Percentiles rank a stretch among this genome's conserved stretches.
Evolutionary conservation across 2,888 invertebrate species (phyloP).

Genomic region (Argyresthia goedartella): DNA sequence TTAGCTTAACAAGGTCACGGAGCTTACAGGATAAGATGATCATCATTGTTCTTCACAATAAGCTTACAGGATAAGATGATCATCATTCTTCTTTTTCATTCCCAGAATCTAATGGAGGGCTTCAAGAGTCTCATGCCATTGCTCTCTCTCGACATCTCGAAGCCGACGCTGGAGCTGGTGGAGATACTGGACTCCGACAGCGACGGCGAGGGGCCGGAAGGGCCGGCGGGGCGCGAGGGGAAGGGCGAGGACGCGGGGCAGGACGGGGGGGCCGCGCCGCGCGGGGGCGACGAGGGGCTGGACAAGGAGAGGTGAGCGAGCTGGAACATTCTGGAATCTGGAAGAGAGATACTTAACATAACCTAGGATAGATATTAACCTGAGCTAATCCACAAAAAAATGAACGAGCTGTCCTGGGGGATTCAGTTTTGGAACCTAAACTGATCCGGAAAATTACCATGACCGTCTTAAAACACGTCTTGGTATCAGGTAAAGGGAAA

Average conservation of each 20-base stretch:
- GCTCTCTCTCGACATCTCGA: constrained; percentile 28
- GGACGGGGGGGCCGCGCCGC: background rate
- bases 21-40: background rate
- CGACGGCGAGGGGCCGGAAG: constrained; percentile 28
- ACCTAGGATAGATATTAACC: background rate
- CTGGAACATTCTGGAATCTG: background rate
- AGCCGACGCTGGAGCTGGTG: constrained; percentile 34
- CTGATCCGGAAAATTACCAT: too few relatives aligned
- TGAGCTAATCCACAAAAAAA: background rate
- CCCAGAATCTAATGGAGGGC: constrained; percentile 36
- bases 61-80: background rate
- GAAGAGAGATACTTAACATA: background rate
- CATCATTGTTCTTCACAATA: background rate
- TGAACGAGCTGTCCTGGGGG: background rate
- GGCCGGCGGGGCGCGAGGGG: constrained; percentile 1
- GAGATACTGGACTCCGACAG: constrained; percentile 63
- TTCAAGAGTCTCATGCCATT: constrained; percentile 36
- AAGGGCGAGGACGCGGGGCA: background rate
- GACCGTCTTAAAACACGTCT: too few relatives aligned
- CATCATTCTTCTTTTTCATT: background rate
- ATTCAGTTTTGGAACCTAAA: too few relatives aligned
- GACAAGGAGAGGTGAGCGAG: constrained; percentile 28
- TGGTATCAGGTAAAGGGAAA: too few relatives aligned
- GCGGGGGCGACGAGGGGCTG: constrained; percentile 13
- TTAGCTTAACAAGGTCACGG: too few relatives aligned